Evolutionary conservation across 2,113 vertebrate species (phyloP).

Genomic region (Trichechus manatus): DNA sequence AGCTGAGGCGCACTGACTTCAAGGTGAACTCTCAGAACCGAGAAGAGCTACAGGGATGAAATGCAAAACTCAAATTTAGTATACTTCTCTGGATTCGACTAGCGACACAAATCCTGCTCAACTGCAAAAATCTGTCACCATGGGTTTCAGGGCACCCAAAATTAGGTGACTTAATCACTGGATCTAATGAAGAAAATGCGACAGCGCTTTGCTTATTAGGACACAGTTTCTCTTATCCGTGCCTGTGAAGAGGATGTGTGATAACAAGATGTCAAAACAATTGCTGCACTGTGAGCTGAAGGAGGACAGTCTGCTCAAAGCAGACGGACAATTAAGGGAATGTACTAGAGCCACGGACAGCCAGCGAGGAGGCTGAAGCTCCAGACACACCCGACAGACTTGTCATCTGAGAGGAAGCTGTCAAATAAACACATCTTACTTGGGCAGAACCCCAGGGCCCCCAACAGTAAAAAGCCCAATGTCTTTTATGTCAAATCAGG

Average conservation of each 20-base stretch:
- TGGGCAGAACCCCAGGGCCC: not conserved
- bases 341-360: not conserved
- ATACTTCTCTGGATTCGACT: not conserved
- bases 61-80: not conserved
- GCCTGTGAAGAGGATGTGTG: not conserved
- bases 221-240: not conserved
- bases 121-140: not conserved
- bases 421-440: not conserved
- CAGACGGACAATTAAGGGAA: not conserved
- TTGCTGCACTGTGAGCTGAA: slow-evolving; percentile 6
- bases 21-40: not conserved
- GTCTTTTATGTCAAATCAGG: not conserved
- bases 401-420: not conserved
- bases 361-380: not conserved
- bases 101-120: not conserved
- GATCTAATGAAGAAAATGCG: slow-evolving; percentile 24
- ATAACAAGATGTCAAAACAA: slow-evolving; percentile 58
- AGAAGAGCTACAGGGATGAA: slow-evolving; percentile 8
- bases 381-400: not conserved
- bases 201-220: not conserved
- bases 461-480: not conserved
- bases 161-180: slow-evolving; percentile 7
- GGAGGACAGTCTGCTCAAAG: not conserved
- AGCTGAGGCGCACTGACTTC: not conserved
- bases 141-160: not conserved